Evolutionary conservation across 23 tunicate species (phyloP).

Genomic region (Halocynthia roretzi): DNA sequence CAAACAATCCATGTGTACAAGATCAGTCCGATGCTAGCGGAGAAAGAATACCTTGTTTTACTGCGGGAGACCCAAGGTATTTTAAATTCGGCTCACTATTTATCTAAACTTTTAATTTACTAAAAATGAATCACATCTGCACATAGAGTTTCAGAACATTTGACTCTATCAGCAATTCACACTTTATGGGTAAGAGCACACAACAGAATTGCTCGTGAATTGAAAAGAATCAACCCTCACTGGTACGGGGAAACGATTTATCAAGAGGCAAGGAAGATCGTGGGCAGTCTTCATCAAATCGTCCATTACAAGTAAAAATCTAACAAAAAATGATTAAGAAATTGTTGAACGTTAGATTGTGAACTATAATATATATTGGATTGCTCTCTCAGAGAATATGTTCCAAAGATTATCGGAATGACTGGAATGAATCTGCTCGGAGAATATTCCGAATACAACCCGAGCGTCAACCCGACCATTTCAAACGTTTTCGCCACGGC

Average conservation of each 20-base stretch:
- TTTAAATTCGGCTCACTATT: background rate
- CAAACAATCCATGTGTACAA: constrained; percentile 93
- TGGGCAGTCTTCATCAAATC: constrained; percentile 89
- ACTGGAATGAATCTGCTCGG: constrained; percentile 69
- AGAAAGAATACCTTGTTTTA: constrained; percentile 80
- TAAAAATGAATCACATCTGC: background rate
- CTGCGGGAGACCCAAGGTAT: constrained; percentile 96
- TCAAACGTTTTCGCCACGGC: constrained; percentile 99
- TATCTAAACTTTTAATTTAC: background rate
- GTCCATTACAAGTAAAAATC: constrained; percentile 72
- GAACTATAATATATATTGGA: no score
- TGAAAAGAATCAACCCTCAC: constrained; percentile 70
- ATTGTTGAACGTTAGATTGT: background rate
- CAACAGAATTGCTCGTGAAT: constrained; percentile 58
- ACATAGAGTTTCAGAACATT: constrained; percentile 75
- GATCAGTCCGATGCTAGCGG: constrained; percentile 87
- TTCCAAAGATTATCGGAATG: constrained; percentile 88
- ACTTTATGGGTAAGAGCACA: constrained; percentile 96
- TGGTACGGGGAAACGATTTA: constrained; percentile 85
- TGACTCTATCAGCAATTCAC: constrained; percentile 73
- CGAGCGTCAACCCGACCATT: constrained; percentile 57
- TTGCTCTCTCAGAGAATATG: constrained; percentile 62
- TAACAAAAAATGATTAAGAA: background rate
- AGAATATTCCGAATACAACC: constrained; percentile 54
- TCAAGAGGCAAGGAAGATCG: constrained; percentile 95